Conservation (phyloP, 2,888 invertebrate genomes). For the Trileptium ribeirensis region DNA sequence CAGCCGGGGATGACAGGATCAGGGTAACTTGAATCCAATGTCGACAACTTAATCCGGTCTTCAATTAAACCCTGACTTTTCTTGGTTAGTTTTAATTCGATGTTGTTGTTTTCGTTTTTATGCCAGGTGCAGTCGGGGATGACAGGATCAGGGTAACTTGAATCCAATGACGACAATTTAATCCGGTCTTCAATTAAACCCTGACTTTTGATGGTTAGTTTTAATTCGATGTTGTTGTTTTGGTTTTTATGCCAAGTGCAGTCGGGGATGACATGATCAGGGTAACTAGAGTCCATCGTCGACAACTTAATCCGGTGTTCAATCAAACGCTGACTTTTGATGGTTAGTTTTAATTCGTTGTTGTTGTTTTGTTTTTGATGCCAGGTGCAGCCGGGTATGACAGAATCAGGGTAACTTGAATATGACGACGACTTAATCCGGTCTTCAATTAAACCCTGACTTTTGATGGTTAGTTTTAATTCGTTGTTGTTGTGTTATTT, state of each 20-base stretch:
- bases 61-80: constrained; percentile 45
- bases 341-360: background rate
- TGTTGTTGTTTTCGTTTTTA: too few species aligned
- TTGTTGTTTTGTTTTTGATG: too few species aligned
- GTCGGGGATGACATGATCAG: background rate
- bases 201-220: too few species aligned
- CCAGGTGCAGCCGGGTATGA: background rate
- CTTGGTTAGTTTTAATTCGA: too few species aligned
- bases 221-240: too few species aligned
- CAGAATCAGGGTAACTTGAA: background rate
- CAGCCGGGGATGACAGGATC: background rate
- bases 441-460: constrained; percentile 48
- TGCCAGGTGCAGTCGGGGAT: background rate
- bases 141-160: background rate
- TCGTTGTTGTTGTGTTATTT: too few species aligned
- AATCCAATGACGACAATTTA: background rate
- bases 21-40: background rate
- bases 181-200: constrained; percentile 47
- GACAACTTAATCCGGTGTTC: background rate
- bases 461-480: too few species aligned
- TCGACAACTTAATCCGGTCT: constrained; percentile 39
- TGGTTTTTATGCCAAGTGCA: background rate
- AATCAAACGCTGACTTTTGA: constrained; percentile 11
- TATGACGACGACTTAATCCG: constrained; percentile 31
- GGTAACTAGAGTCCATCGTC: constrained; percentile 3